Base-by-base conservation (phyloP, 2,888 invertebrate genomes). In the Tenthredo notha region DNA sequence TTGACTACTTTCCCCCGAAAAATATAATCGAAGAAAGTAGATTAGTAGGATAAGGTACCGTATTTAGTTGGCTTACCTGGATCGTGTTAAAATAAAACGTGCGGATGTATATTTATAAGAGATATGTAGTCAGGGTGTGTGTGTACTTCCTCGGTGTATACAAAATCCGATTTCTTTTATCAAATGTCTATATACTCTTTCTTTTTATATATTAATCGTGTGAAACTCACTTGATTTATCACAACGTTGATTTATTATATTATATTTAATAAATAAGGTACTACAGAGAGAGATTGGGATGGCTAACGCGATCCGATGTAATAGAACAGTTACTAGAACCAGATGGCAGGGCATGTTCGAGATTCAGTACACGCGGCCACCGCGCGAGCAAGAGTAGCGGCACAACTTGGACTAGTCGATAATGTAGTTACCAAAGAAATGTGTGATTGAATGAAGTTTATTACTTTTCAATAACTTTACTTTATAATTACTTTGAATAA, bases 61-160 rank as follows among this genome's bases (percentile, higher is more conserved):
- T 54, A n/a, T 54, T 54, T 54, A 61, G 70, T 70, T 70, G 70
- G 70, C 70, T 70, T 70, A 70, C 70, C 70, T 70, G 70, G 25
- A 61, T 61, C 21, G 61, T 21, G 61, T 61, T 61, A 61, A 61
- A 61, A 61, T 61, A 61, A 61, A 61, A n/a, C n/a, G n/a, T 54
- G 54, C 7, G n/a, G n/a, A 7, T 25, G 25, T 25, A 61, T 61
- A 61, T 61, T 61, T 61, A 61, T 61, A 61, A 61, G 61, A 12
- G 61, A 61, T 61, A 61, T 61, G 61, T 61, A 21, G 54, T 54
- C 54, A n/a, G 7, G n/a, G 54, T 47, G 47, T 47, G 54, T 54
- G 18, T 54, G 33, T 4, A 4, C n/a, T n/a, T 5, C 10, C 54
- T n/a, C 54, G n/a, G n/a, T 54, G 54, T 54, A 54, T 54, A n/a